phyloP scores from a whole-genome alignment of 1,140 invertebrate species.

The Pantala flavescens region DNA sequence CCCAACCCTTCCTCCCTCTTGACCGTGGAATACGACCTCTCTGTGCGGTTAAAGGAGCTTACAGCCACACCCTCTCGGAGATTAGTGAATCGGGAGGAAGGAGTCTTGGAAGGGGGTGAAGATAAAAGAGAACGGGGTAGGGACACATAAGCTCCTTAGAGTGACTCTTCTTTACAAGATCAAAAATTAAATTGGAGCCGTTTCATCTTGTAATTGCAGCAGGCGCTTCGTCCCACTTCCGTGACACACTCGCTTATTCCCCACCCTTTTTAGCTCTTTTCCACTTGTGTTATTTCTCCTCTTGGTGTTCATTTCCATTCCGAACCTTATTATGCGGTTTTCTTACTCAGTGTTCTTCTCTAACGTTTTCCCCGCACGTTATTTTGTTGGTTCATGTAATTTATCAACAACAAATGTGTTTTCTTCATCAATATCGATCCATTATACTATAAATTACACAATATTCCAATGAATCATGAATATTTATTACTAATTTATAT shows the following conservation, averaged over 20 bases:
- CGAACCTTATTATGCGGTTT: no score
- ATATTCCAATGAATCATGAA: no score
- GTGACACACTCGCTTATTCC: not conserved
- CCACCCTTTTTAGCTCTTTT: not conserved
- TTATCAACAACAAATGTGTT: no score
- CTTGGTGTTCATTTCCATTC: no score
- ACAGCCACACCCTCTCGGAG: not conserved
- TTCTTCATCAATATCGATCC: no score
- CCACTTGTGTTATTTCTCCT: no score
- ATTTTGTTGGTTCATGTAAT: no score
- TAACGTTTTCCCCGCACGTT: no score
- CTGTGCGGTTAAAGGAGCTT: conserved; percentile 3
- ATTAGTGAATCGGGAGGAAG: not conserved
- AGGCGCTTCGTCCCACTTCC: not conserved
- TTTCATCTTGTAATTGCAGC: not conserved
- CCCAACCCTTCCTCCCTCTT: not conserved
- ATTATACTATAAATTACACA: no score
- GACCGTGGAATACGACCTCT: not conserved
- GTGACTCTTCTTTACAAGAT: not conserved
- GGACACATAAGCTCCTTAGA: not conserved
- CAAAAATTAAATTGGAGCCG: conserved; percentile 7
- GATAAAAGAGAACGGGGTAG: not conserved
- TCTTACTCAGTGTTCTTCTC: no score
- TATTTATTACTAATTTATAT: no score
- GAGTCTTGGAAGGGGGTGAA: not conserved